These are phyloP conservation scores for Diglossa cyanea DNA, from an alignment of 2,797 vertebrate genomes.

Conservation along the genomic window DNA sequence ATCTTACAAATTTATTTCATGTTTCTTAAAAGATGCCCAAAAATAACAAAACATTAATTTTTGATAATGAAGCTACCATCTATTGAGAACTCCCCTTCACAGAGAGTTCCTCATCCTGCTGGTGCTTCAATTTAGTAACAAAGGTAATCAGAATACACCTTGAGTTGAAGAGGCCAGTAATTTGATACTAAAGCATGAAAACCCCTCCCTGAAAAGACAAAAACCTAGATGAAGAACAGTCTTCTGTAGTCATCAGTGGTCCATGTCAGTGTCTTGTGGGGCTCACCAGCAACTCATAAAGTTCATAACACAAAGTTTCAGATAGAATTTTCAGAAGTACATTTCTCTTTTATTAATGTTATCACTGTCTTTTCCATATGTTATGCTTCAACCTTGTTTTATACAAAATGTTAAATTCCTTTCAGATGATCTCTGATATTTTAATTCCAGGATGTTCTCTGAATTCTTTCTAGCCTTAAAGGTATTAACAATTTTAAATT, in stretches of 20 bases:
- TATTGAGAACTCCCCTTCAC: background rate
- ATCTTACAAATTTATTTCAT: background rate
- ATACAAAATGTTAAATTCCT: background rate
- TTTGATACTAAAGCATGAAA: background rate
- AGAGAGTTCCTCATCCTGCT: background rate
- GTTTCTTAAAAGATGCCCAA: background rate
- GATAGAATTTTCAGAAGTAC: background rate
- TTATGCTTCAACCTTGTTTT: background rate
- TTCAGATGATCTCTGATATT: background rate
- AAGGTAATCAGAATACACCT: background rate
- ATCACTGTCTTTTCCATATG: background rate
- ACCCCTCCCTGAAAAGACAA: background rate
- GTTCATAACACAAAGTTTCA: background rate
- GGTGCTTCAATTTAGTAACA: background rate
- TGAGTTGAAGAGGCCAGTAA: background rate
- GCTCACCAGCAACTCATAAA: background rate
- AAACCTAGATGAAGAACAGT: background rate
- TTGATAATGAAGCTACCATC: background rate
- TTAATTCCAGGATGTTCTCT: background rate
- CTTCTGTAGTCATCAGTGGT: background rate
- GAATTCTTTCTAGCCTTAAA: background rate
- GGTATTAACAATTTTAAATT: background rate
- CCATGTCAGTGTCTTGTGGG: background rate
- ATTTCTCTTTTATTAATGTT: background rate
- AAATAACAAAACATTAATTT: background rate